Conservation (phyloP, 2,888 invertebrate genomes). For the Euproctis similis region DNA sequence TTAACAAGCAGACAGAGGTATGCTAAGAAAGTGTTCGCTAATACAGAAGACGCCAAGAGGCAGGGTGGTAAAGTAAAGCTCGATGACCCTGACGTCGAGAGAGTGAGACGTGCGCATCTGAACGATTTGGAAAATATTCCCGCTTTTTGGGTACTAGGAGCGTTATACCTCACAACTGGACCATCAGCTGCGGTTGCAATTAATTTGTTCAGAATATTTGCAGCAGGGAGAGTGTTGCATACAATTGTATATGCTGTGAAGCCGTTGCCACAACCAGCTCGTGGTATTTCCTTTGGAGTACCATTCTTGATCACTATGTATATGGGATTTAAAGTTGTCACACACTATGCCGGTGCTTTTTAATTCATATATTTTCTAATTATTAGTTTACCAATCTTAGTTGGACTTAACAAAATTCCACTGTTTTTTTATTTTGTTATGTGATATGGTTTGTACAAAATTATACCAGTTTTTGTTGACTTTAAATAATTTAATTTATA, state of each 20-base stretch:
- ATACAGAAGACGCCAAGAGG: conserved; percentile 42
- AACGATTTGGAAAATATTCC: conserved; percentile 84
- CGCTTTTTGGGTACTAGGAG: conserved; percentile 74
- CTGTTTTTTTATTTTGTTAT: too few relatives aligned
- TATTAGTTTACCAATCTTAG: too few relatives aligned
- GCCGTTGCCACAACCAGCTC: conserved; percentile 74
- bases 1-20: conserved; percentile 35
- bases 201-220: conserved; percentile 55
- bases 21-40: conserved; percentile 45
- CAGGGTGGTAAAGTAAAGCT: conserved; percentile 38
- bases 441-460: too few relatives aligned
- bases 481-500: too few relatives aligned
- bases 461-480: too few relatives aligned
- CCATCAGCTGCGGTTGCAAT: conserved; percentile 51
- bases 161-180: conserved; percentile 73
- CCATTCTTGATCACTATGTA: conserved; percentile 41
- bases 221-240: conserved; percentile 73
- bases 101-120: conserved; percentile 75
- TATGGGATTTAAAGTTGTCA: conserved; percentile 43
- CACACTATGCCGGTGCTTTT: neutral
- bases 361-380: too few relatives aligned
- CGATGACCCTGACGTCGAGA: conserved; percentile 54
- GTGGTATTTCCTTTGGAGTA: conserved; percentile 40
- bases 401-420: neutral
- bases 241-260: conserved; percentile 78